Evolutionary conservation across 1,140 invertebrate species (phyloP).

Genomic region (Ostrea denselamellosa): DNA sequence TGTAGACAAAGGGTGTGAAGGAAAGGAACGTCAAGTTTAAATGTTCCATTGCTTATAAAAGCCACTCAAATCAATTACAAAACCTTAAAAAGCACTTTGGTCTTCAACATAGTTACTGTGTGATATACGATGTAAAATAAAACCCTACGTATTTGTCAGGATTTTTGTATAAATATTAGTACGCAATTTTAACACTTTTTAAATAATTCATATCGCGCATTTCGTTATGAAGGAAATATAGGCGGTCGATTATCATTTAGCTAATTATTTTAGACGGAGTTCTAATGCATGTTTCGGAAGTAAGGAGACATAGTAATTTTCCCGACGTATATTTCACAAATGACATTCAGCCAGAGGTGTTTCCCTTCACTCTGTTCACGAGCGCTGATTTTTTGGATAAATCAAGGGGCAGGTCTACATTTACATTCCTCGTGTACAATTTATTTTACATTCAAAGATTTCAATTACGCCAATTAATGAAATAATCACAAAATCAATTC

Average conservation of each 20-base stretch:
- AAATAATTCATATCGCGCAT: too few species aligned
- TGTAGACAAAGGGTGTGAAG: background rate
- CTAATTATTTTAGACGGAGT: background rate
- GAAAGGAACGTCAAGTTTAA: background rate
- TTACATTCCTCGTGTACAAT: conserved; percentile 32
- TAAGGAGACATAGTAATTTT: background rate
- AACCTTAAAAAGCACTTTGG: background rate
- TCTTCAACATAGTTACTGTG: background rate
- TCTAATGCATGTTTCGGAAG: conserved; percentile 21
- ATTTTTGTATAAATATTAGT: too few species aligned
- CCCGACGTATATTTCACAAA: background rate
- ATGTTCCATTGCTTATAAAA: background rate
- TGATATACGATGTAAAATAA: background rate
- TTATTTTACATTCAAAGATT: conserved; percentile 39
- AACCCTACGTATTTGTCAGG: background rate
- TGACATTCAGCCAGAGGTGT: background rate
- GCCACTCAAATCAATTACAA: background rate
- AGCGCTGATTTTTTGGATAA: conserved; percentile 12
- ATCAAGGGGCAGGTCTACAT: conserved; percentile 29
- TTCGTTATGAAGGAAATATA: background rate
- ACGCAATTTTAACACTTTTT: too few species aligned
- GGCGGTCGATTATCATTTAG: background rate
- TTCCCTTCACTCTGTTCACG: conserved; percentile 7
- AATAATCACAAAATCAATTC: conserved; percentile 38
- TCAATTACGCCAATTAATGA: conserved; percentile 38